A percentile compares a stretch with the other conserved stretches of the same genome.
phyloP scores from a whole-genome alignment of 2,797 vertebrate species.

The Lagodon rhomboides region DNA sequence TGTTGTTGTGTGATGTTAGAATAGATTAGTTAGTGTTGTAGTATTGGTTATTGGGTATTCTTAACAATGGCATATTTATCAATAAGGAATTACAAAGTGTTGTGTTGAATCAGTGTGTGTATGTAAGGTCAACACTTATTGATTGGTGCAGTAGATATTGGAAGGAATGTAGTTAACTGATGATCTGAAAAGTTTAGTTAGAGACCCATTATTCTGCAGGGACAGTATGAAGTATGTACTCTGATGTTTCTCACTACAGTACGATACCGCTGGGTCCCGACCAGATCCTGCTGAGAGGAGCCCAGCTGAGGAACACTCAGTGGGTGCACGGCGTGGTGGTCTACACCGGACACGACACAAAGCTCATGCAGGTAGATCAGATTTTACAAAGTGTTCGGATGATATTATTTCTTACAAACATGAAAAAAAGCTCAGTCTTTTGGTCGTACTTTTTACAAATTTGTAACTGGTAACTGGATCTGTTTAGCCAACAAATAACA shows the following conservation, averaged over 20 bases:
- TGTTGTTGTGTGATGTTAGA: background rate
- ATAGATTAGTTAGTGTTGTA: slow-evolving; percentile 3
- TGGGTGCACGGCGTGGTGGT: slow-evolving; percentile 98
- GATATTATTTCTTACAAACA: background rate
- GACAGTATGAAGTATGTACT: background rate
- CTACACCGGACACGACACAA: slow-evolving; percentile 99
- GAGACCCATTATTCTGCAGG: background rate
- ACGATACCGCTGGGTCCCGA: slow-evolving; percentile 94
- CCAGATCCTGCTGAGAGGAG: slow-evolving; percentile 97
- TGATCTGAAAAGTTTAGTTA: background rate
- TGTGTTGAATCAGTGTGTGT: background rate
- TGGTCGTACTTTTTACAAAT: too few species aligned
- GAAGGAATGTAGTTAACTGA: background rate
- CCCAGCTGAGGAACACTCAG: slow-evolving; percentile 97
- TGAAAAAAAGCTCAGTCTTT: background rate
- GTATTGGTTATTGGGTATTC: background rate
- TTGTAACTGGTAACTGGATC: background rate
- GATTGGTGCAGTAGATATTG: background rate
- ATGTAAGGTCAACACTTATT: background rate
- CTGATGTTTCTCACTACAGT: slow-evolving; percentile 79
- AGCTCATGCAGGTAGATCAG: slow-evolving; percentile 96
- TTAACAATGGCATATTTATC: slow-evolving; percentile 8
- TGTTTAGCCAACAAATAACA: background rate
- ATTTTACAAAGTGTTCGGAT: background rate
- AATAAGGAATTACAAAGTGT: background rate